A percentile compares a stretch with the other conserved stretches of the same genome.
Conservation (phyloP, 2,113 vertebrate species). For the Nyctereutes procyonoides region DNA sequence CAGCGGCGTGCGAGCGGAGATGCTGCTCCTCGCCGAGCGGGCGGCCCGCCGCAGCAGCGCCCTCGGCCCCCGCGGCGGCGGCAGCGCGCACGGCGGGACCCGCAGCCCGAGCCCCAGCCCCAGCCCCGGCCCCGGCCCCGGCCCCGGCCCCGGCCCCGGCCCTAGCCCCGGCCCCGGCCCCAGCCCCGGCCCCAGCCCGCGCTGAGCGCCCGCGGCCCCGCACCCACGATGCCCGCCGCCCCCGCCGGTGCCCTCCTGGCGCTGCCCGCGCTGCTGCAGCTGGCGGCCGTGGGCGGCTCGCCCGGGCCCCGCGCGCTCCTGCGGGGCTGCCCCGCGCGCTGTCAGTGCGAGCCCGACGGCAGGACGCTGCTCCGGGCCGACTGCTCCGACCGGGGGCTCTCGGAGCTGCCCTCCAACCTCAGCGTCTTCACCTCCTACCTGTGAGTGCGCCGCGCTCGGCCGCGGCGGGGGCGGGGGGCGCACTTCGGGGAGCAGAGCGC, state of each 20-base stretch:
- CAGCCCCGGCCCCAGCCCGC: not conserved
- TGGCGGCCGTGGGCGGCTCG: conserved; percentile 66
- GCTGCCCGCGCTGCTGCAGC: conserved; percentile 65
- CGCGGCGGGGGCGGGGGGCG: not conserved
- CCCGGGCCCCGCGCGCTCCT: conserved; percentile 53
- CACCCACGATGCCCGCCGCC: not conserved
- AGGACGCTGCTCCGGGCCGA: conserved; percentile 87
- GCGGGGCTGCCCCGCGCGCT: conserved; percentile 86
- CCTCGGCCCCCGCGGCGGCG: not conserved
- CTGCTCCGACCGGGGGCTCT: conserved; percentile 90
- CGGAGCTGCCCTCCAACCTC: conserved; percentile 87
- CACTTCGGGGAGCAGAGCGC: not conserved
- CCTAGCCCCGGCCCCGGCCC: not conserved
- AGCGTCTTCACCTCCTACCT: conserved; percentile 91
- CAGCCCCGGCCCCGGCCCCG: not conserved
- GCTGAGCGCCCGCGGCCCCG: not conserved
- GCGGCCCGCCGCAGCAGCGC: conserved; percentile 68
- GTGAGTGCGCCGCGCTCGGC: conserved; percentile 83
- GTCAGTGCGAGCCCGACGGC: conserved; percentile 89
- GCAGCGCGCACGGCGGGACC: not conserved
- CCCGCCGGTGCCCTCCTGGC: conserved; percentile 64
- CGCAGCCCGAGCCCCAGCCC: not conserved
- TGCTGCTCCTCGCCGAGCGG: conserved; percentile 80
- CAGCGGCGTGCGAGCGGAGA: conserved; percentile 84
- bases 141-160: not conserved